Evolutionary conservation across 1,140 invertebrate genomes (phyloP).

Genomic region (Pollicipes pollicipes): DNA sequence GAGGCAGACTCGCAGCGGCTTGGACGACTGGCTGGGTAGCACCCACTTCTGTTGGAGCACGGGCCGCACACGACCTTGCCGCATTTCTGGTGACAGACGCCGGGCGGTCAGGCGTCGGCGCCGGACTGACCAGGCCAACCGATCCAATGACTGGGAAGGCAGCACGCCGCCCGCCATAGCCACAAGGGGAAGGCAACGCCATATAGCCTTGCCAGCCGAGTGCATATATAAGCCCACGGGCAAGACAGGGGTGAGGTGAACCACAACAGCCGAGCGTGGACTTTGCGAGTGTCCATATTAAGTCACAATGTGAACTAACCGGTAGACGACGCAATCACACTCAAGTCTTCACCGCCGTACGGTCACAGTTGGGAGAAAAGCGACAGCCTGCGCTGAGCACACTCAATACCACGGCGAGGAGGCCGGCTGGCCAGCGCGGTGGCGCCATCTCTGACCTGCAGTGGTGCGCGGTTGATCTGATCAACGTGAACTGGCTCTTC

Average conservation of each 20-base stretch:
- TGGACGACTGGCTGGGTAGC: slow-evolving; percentile 75
- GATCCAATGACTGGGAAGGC: not conserved
- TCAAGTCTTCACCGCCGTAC: too few relatives aligned
- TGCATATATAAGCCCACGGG: too few relatives aligned
- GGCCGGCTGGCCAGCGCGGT: too few relatives aligned
- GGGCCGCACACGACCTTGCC: slow-evolving; percentile 91
- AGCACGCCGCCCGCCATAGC: not conserved
- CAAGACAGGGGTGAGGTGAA: too few relatives aligned
- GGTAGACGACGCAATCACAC: too few relatives aligned
- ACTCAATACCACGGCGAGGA: too few relatives aligned
- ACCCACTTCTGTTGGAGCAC: slow-evolving; percentile 81
- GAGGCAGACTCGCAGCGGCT: slow-evolving; percentile 82
- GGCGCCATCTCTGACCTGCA: slow-evolving; percentile 52
- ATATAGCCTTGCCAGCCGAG: too few relatives aligned
- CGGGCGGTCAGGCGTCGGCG: not conserved
- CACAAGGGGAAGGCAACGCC: slow-evolving; percentile 13
- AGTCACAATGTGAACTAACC: too few relatives aligned
- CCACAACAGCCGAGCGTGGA: too few relatives aligned
- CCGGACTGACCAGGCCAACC: not conserved
- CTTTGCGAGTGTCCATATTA: too few relatives aligned
- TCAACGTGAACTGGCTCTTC: slow-evolving; percentile 85
- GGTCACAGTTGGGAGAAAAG: too few relatives aligned
- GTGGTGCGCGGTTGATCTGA: slow-evolving; percentile 66
- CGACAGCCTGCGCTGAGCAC: too few relatives aligned
- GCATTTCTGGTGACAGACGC: slow-evolving; percentile 67